Base-by-base conservation (phyloP, 2,797 vertebrate species). In the Naso thynnoides region DNA sequence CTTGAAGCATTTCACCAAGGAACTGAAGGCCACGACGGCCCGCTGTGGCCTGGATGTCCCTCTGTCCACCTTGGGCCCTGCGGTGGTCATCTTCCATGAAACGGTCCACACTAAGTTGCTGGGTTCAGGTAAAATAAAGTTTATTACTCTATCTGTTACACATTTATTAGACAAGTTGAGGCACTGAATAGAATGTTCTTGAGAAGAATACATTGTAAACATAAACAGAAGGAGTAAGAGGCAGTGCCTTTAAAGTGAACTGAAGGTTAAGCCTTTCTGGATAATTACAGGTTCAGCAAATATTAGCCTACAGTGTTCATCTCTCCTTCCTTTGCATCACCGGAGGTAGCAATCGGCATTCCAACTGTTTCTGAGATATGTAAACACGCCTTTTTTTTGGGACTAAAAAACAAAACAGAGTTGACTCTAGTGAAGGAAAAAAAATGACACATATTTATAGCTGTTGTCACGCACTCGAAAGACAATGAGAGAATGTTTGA, bases 31-130 rank as follows among this genome's bases (percentile, higher is more conserved):
- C 73, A 97, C 97, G 2, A 98, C 97, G 41, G 95, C 98, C 36
- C 97, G 98, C 59, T 99, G 98, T 75, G 98, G 98, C 55, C 94
- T 99, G 77, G 98, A 99, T 67, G 98, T 99, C 77, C 98, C 98
- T 10, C 93, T 99, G 59, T 99, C 98, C 72, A 98, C 97, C 21
- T 86, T 99, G 90, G 98, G 98, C 67, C 98, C 98, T 11, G 97
- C 96, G n/a, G 98, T 99, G 81, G 95, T 99, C 86, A 98, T 99
- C 94, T 99, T 99, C 93, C 98, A 99, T 3, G 98, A 99, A 93
- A 99, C 98, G 18, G 96, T 99, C 66, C 97, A 99, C 86, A 99
- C 98, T 65, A 98, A 97, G 71, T 92, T 99, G 26, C 93, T 99
- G 73, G 97, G 97, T 69, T 96, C 97, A 94, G 87, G 88, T 87